Percentiles rank a stretch among this genome's conserved stretches.
phyloP scores from a whole-genome alignment of 2,888 invertebrate genomes.

The Scrobipalpa atriplicella region DNA sequence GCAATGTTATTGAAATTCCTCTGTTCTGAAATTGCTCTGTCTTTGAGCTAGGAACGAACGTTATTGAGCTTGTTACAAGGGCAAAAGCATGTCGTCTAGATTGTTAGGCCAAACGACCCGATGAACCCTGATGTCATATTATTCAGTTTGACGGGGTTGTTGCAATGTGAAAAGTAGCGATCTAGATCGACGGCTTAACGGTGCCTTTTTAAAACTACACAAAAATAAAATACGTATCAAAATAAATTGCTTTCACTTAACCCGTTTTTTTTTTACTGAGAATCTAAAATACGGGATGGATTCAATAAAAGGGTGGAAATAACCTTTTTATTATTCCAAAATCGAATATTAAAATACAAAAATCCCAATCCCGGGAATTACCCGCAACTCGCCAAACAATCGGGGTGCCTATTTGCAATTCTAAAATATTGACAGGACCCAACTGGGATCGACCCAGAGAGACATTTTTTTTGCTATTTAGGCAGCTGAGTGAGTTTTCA shows the following conservation, averaged over 20 bases:
- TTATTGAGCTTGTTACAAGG: no score
- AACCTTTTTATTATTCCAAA: constrained; percentile 8
- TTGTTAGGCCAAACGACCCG: no score
- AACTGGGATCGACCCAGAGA: neutral
- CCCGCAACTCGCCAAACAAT: neutral
- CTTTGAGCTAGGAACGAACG: no score
- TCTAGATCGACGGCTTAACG: no score
- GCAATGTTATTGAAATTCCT: no score
- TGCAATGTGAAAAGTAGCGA: no score
- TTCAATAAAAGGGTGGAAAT: constrained; percentile 3
- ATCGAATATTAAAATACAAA: constrained; percentile 12
- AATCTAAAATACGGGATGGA: neutral
- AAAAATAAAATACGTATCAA: neutral
- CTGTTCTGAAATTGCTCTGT: no score
- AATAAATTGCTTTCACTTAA: neutral
- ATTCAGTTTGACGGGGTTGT: no score
- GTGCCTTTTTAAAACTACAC: no score
- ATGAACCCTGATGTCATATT: no score
- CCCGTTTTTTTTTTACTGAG: neutral
- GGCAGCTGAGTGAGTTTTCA: neutral
- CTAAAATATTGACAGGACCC: constrained; percentile 6
- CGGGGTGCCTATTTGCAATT: constrained; percentile 1
- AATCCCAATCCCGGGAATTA: neutral
- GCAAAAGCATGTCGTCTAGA: no score
- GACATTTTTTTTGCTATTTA: neutral